phyloP scores from a whole-genome alignment of 2,113 vertebrate species.

The Muscicapa adusta region DNA sequence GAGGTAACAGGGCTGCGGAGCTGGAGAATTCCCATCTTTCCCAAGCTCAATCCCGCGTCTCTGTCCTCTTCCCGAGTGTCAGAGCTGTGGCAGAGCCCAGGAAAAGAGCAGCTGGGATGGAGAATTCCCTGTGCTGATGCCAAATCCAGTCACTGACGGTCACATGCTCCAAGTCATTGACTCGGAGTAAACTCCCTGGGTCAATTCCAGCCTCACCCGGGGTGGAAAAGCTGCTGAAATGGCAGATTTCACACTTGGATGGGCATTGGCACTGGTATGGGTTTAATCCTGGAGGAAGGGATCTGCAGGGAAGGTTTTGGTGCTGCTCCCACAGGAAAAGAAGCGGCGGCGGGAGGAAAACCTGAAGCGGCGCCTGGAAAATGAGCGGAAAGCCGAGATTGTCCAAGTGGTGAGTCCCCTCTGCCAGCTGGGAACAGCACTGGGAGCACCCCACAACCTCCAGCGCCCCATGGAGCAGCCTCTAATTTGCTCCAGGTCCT shows the following conservation, averaged over 20 bases:
- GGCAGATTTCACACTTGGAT: not conserved
- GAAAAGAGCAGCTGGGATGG: not conserved
- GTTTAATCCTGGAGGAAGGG: not conserved
- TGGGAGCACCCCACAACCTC: accelerated
- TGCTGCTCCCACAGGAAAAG: constrained; percentile 77
- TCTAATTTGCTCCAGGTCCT: not conserved
- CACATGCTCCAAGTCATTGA: not conserved
- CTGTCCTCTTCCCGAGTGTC: accelerated
- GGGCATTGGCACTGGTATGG: accelerated
- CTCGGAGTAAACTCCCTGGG: not conserved
- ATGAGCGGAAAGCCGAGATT: constrained; percentile 85
- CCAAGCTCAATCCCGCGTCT: accelerated
- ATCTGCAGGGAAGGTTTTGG: accelerated
- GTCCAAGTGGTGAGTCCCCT: constrained; percentile 88
- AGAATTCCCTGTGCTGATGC: not conserved
- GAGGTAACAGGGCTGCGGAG: constrained; percentile 63
- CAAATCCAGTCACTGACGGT: accelerated
- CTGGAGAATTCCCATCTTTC: not conserved
- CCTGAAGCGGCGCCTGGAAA: constrained; percentile 82
- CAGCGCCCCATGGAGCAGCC: accelerated
- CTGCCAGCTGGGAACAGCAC: accelerated
- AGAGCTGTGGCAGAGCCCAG: not conserved
- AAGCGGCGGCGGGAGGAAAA: constrained; percentile 84
- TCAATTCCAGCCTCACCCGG: accelerated
- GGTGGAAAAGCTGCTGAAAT: not conserved